phyloP scores from a whole-genome alignment of 2,888 invertebrate species.

The Zaprionus lineosus region DNA sequence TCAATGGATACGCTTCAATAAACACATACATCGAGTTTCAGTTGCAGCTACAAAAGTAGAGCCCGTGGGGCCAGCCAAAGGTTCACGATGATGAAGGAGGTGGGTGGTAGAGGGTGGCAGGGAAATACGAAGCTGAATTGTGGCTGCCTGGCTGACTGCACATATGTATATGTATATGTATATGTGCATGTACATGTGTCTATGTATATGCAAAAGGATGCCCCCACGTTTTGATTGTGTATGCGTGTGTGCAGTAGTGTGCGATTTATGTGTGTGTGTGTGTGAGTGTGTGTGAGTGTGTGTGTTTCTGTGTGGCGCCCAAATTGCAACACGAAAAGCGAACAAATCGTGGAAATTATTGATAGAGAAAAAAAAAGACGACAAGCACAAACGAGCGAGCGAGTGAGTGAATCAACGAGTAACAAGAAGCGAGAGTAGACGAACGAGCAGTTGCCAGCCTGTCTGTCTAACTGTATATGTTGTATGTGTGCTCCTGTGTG shows the following conservation, averaged over 20 bases:
- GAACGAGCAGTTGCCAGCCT: conserved; percentile 19
- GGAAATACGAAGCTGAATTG: conserved; percentile 23
- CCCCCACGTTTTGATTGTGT: background rate
- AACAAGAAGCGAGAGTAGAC: conserved; percentile 1
- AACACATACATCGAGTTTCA: conserved; percentile 70
- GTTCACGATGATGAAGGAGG: background rate
- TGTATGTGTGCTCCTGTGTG: background rate
- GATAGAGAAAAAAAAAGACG: conserved; percentile 43
- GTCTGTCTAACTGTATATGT: conserved; percentile 4
- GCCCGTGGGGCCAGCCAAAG: conserved; percentile 6
- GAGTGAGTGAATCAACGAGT: conserved; percentile 7
- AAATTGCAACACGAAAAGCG: conserved; percentile 74
- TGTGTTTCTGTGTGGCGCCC: conserved; percentile 35
- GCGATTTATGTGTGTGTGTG: conserved; percentile 1
- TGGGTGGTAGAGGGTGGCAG: background rate
- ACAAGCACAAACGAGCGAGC: conserved; percentile 13
- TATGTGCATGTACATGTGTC: background rate
- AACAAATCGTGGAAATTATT: conserved; percentile 76
- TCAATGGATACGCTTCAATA: conserved; percentile 81
- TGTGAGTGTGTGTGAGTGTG: conserved; percentile 4
- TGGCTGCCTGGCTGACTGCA: conserved; percentile 50
- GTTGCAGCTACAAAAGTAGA: conserved; percentile 35
- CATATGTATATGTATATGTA: conserved; percentile 19
- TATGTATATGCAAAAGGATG: conserved; percentile 47
- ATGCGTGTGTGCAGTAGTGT: conserved; percentile 3